Percentiles rank a stretch among this genome's conserved stretches.
These are phyloP conservation scores for Panthera tigris DNA, from an alignment of 2,113 vertebrate species.

Conservation along the genomic window DNA sequence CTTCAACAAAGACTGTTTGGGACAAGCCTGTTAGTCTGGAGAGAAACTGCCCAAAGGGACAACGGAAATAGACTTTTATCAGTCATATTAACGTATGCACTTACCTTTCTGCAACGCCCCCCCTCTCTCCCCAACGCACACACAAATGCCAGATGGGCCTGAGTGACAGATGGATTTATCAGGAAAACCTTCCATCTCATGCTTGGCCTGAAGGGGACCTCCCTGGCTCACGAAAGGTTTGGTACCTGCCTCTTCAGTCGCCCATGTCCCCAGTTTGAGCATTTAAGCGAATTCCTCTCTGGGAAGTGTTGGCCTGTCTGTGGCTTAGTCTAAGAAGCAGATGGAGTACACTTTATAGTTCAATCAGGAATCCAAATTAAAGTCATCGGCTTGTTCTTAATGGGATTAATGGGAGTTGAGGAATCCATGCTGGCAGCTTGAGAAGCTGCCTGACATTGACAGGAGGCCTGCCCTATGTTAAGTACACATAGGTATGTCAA, in stretches of 20 bases:
- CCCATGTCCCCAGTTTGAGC: not conserved
- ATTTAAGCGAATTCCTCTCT: not conserved
- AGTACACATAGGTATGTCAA: constrained; percentile 49
- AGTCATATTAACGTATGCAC: too few relatives aligned
- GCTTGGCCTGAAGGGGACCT: not conserved
- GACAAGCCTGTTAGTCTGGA: not conserved
- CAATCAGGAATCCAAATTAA: constrained; percentile 79
- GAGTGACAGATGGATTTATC: constrained; percentile 44
- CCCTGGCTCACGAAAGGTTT: not conserved
- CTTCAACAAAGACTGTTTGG: not conserved
- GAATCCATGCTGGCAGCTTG: constrained; percentile 74
- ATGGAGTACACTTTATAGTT: constrained; percentile 79
- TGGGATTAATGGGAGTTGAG: constrained; percentile 82
- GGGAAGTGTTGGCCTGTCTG: constrained; percentile 1
- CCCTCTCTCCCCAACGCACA: too few relatives aligned
- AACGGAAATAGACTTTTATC: not conserved
- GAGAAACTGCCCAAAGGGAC: not conserved
- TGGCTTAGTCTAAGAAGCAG: constrained; percentile 75
- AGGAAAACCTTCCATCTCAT: constrained; percentile 65
- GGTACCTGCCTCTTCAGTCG: not conserved
- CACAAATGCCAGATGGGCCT: constrained; percentile 66
- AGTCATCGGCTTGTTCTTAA: constrained; percentile 78
- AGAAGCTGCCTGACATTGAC: constrained; percentile 64
- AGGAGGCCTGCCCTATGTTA: constrained; percentile 33
- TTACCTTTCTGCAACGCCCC: not conserved